A percentile compares a stretch with the other conserved stretches of the same genome.
phyloP scores from a whole-genome alignment of 2,113 vertebrate species.

The Xenopus borealis region DNA sequence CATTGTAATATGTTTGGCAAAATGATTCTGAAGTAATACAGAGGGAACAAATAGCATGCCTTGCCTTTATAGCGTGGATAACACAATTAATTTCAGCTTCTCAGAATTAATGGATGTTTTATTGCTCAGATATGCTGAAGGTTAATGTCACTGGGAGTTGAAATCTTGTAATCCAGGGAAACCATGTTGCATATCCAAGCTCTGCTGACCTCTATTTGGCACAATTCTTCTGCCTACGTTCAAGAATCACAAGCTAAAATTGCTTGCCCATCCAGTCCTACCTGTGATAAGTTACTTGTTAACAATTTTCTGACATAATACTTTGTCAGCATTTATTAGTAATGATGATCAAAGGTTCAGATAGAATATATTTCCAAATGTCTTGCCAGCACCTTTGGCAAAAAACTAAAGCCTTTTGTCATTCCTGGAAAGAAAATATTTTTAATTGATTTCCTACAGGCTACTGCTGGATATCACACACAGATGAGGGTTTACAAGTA shows the following conservation, averaged over 20 bases:
- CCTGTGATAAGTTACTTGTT: not conserved
- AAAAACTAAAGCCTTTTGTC: too few species aligned
- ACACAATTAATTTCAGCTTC: conserved; percentile 38
- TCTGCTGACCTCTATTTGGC: conserved; percentile 16
- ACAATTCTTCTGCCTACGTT: conserved; percentile 15
- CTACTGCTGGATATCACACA: too few species aligned
- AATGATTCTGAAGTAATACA: conserved; percentile 10
- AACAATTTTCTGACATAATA: not conserved
- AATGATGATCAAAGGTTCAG: not conserved
- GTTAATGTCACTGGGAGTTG: conserved; percentile 34
- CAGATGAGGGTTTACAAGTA: too few species aligned
- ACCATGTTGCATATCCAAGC: conserved; percentile 9
- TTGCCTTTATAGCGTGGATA: conserved; percentile 21
- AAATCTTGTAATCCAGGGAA: conserved; percentile 30
- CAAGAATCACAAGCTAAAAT: not conserved
- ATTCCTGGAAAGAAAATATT: too few species aligned
- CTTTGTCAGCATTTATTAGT: conserved; percentile 13
- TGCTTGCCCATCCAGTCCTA: conserved; percentile 11
- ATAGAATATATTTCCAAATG: not conserved
- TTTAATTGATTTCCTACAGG: too few species aligned
- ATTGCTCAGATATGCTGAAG: conserved; percentile 36
- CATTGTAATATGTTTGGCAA: not conserved
- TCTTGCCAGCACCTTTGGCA: not conserved
- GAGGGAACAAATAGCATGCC: conserved; percentile 7
- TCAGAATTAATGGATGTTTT: conserved; percentile 40